Percentiles rank a stretch among this genome's conserved stretches.
Evolutionary conservation across 2,888 invertebrate species (phyloP).

Genomic region (Oeneis ivallda): DNA sequence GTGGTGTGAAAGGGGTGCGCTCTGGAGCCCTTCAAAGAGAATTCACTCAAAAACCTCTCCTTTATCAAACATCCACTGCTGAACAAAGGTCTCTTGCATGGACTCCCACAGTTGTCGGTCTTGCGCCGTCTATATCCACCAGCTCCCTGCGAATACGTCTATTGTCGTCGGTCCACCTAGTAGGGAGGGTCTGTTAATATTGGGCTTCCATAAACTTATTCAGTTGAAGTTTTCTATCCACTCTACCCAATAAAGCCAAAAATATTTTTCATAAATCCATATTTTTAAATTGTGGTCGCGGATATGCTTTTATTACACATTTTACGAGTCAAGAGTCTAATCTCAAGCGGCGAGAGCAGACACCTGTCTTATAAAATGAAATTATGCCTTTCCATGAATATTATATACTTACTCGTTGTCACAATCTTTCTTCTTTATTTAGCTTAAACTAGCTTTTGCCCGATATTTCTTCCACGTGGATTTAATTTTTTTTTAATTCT

Average conservation of each 20-base stretch:
- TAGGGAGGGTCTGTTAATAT: too few relatives aligned
- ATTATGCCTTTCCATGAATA: constrained; percentile 79
- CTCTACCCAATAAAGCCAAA: neutral
- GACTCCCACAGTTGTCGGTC: too few relatives aligned
- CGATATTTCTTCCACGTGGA: too few relatives aligned
- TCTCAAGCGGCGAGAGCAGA: constrained; percentile 55
- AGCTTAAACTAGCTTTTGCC: constrained; percentile 35
- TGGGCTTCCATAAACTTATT: neutral
- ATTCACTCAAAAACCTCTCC: too few relatives aligned
- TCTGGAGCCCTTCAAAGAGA: too few relatives aligned
- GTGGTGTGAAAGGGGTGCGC: too few relatives aligned
- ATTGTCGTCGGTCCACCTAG: too few relatives aligned
- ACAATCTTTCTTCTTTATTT: constrained; percentile 60
- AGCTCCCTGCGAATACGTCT: too few relatives aligned
- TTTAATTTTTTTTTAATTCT: constrained; percentile 28
- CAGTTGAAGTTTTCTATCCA: neutral
- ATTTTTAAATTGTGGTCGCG: constrained; percentile 67
- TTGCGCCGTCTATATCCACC: too few relatives aligned
- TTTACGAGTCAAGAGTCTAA: constrained; percentile 69
- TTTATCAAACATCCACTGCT: too few relatives aligned
- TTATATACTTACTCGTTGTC: constrained; percentile 63
- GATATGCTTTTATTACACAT: constrained; percentile 70
- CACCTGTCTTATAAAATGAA: constrained; percentile 70
- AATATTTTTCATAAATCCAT: constrained; percentile 45
- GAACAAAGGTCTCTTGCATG: too few relatives aligned